Base-by-base conservation (phyloP, 2,797 vertebrate genomes). In the Diplodus puntazzo region DNA sequence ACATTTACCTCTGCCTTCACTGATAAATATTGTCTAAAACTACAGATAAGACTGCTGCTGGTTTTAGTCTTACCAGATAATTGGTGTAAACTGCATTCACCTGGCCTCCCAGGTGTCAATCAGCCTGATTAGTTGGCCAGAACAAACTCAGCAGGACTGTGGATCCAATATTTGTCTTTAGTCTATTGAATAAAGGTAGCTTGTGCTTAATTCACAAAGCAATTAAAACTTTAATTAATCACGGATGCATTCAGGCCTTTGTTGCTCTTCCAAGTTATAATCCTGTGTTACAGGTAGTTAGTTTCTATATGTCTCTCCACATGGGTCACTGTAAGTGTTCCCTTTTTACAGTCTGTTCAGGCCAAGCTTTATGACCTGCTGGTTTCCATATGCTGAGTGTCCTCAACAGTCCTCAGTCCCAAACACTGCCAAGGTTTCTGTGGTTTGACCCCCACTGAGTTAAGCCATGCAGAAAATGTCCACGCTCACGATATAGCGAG, bases 401-500 rank as follows among this genome's bases (percentile, higher is more conserved):
- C 60, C 86, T 75, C 46, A 86, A 69, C 49, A 68, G 20, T 27
- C 39, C 61, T 54, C 2, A 0, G 16, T 34, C 18, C 43, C 53
- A 43, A 74, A 77, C 54, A 1, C 77, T 60, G 90, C 90, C 91
- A 91, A 81, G 73, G 42, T 77, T 75, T 84, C 84, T 50, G 71
- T 73, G 81, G 81, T 82, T 82, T 58, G n/a, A 53, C 0, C 67
- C 89, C 85, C 7, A 34, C 74, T 60, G 90, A 66, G 90, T 18
- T 55, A 86, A 90, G 91, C 87, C 91, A 85, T 59, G 90, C 83
- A 13, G 85, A 91, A 92, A 91, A 89, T 81, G 52, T 45, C 17
- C 43, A 58, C 72, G 14, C 73, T 83, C 82, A 61, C 52, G 53
- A 74, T 58, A 43, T 72, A 20, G 48, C 42, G 21, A 39, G 79